Evolutionary conservation across 2,113 vertebrate species (phyloP).

Genomic region (Alectura lathami): DNA sequence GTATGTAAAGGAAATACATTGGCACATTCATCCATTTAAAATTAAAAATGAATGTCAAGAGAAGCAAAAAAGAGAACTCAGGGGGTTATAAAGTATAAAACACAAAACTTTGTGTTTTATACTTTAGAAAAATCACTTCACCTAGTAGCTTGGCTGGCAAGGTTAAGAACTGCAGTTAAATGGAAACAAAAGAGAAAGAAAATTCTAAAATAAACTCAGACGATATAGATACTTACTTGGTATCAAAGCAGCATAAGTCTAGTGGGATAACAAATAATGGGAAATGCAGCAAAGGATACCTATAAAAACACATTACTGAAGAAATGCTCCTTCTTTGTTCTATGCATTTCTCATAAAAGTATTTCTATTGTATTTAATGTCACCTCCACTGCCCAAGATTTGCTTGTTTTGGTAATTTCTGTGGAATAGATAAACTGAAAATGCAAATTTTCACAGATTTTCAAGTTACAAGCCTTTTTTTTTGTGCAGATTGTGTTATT

Average conservation of each 20-base stretch:
- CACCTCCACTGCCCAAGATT: not conserved
- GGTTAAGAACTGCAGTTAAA: not conserved
- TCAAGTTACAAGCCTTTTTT: not conserved
- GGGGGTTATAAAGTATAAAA: too few relatives aligned
- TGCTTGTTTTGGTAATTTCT: not conserved
- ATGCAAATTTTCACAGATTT: not conserved
- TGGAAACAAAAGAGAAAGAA: not conserved
- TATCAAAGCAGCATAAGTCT: not conserved
- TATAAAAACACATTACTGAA: not conserved
- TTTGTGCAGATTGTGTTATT: not conserved
- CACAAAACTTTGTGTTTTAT: not conserved
- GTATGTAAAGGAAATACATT: not conserved
- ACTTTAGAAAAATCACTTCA: not conserved
- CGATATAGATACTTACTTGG: not conserved
- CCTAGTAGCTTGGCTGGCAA: not conserved
- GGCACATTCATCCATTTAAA: not conserved
- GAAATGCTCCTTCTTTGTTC: not conserved
- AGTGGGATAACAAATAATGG: not conserved
- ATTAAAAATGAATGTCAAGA: not conserved
- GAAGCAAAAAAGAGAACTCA: not conserved
- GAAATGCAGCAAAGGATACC: not conserved
- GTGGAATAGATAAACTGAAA: not conserved
- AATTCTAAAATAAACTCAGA: not conserved
- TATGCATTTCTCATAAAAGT: not conserved
- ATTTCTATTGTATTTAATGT: not conserved